phyloP scores from a whole-genome alignment of 1,140 invertebrate species.

The Chironomus striatipennis region DNA sequence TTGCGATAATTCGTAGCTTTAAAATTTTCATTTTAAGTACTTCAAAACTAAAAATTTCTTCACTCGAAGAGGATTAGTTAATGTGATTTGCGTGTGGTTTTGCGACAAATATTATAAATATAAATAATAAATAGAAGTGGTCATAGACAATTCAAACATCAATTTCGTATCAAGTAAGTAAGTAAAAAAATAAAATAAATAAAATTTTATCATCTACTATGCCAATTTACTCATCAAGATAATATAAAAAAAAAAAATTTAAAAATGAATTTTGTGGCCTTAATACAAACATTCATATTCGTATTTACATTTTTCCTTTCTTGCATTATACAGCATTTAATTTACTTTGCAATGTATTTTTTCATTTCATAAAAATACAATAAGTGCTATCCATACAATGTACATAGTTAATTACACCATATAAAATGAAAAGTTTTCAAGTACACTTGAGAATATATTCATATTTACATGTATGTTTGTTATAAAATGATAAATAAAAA shows the following conservation, averaged over 20 bases:
- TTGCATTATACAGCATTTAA: neutral
- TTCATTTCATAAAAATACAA: neutral
- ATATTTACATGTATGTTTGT: neutral
- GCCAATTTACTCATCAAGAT: neutral
- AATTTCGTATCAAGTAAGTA: too few relatives aligned
- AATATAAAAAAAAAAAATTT: neutral
- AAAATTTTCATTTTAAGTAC: too few relatives aligned
- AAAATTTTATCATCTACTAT: neutral
- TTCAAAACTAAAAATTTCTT: too few relatives aligned
- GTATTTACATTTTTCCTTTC: neutral
- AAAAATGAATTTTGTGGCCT: slow-evolving; percentile 13
- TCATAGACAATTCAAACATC: too few relatives aligned
- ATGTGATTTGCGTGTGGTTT: too few relatives aligned
- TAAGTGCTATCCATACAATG: neutral
- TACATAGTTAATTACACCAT: slow-evolving; percentile 1
- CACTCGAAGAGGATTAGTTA: too few relatives aligned
- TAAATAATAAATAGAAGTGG: too few relatives aligned
- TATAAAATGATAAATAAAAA: slow-evolving; percentile 6
- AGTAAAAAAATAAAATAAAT: neutral
- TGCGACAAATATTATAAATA: too few relatives aligned
- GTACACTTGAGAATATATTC: neutral
- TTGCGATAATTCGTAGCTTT: too few relatives aligned
- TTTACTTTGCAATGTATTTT: neutral
- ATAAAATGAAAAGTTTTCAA: neutral
- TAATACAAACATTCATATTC: neutral